Evolutionary conservation across 2,888 invertebrate species (phyloP).

Genomic region (Carterocephalus palaemon): DNA sequence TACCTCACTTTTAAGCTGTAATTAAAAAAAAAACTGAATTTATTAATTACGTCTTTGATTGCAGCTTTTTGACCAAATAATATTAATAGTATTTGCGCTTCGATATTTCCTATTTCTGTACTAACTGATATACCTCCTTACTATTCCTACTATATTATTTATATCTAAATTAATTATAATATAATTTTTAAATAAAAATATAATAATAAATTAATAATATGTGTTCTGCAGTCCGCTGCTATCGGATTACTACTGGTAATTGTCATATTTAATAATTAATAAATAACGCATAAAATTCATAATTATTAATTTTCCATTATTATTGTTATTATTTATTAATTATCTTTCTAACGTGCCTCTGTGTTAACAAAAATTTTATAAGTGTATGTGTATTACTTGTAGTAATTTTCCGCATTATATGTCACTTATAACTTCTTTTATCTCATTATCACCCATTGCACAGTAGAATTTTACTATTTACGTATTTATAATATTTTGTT

Average conservation of each 20-base stretch:
- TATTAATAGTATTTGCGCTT: constrained; percentile 10
- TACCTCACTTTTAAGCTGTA: constrained; percentile 11
- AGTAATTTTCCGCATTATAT: constrained; percentile 27
- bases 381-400: constrained; percentile 29
- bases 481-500: constrained; percentile 20
- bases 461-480: constrained; percentile 17
- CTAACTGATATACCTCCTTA: constrained; percentile 23
- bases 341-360: constrained; percentile 26
- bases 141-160: constrained; percentile 25
- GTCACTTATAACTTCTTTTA: constrained; percentile 33
- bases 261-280: constrained; percentile 57
- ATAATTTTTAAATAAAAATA: constrained; percentile 40
- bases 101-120: constrained; percentile 26
- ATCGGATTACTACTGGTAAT: constrained; percentile 88
- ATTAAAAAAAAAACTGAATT: constrained; percentile 1
- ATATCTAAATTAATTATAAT: constrained; percentile 28
- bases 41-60: constrained; percentile 5
- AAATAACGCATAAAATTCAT: constrained; percentile 50
- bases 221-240: constrained; percentile 84
- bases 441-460: constrained; percentile 30
- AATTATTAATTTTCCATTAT: constrained; percentile 45
- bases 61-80: constrained; percentile 20
- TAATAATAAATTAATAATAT: constrained; percentile 50
- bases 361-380: constrained; percentile 11
- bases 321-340: constrained; percentile 36